A percentile compares a stretch with the other conserved stretches of the same genome.
phyloP scores from a whole-genome alignment of 1,140 invertebrate genomes.

The Drosophila simulans region DNA sequence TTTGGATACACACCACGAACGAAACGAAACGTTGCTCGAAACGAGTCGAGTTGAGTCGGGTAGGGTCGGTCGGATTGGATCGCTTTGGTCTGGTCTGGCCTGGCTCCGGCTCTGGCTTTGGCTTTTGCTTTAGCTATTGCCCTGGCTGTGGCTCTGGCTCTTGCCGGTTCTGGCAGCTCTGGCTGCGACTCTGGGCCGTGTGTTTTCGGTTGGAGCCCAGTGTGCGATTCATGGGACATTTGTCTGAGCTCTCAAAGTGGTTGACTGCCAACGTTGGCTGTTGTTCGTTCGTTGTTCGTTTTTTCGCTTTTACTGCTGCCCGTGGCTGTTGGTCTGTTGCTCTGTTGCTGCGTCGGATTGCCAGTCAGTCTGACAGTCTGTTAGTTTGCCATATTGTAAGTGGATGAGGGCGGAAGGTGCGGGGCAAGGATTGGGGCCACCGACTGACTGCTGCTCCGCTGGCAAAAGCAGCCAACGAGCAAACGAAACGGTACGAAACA shows the following conservation, averaged over 20 bases:
- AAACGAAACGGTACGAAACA: conserved; percentile 20
- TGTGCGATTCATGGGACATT: conserved; percentile 59
- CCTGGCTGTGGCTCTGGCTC: conserved; percentile 11
- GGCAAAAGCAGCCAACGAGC: conserved; percentile 33
- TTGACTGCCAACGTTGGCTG: conserved; percentile 43
- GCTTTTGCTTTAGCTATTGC: conserved; percentile 29
- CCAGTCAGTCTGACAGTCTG: conserved; percentile 23
- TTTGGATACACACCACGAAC: conserved; percentile 59
- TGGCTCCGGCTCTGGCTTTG: conserved; percentile 6
- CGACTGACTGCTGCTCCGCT: conserved; percentile 45
- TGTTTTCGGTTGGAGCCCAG: conserved; percentile 24
- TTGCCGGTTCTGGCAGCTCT: conserved; percentile 23
- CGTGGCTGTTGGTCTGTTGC: conserved; percentile 7
- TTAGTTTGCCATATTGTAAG: conserved; percentile 44
- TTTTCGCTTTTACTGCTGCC: conserved; percentile 55
- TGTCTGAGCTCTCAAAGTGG: conserved; percentile 60
- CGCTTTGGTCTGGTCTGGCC: conserved; percentile 13
- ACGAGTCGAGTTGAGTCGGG: conserved; percentile 21
- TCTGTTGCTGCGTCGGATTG: conserved; percentile 14
- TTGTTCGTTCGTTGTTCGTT: conserved; percentile 1
- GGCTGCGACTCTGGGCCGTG: conserved; percentile 23
- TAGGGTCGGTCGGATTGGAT: conserved; percentile 28
- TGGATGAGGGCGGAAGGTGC: conserved; percentile 18
- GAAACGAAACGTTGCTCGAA: conserved; percentile 23
- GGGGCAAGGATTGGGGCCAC: conserved; percentile 12